These are phyloP conservation scores for Bucco capensis DNA, from an alignment of 2,113 vertebrate species.

Conservation along the genomic window DNA sequence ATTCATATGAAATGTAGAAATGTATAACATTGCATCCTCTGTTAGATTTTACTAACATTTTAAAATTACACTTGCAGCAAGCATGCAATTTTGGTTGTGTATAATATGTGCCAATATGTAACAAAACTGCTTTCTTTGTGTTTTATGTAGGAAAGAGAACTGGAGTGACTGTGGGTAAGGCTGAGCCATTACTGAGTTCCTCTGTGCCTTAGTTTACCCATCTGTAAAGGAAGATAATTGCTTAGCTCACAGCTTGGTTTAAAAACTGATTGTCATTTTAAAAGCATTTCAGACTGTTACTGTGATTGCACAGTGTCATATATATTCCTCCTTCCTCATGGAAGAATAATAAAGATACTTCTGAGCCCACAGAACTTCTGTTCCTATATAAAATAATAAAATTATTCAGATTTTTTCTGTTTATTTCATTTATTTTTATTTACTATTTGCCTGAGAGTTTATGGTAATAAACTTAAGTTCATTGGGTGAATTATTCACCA, in stretches of 20 bases:
- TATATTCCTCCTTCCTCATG: background rate
- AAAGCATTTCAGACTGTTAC: background rate
- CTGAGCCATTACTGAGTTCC: background rate
- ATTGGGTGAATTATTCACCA: background rate
- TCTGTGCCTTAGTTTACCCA: slow-evolving; percentile 12
- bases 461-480: background rate
- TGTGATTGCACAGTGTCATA: background rate
- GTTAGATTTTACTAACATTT: background rate
- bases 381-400: background rate
- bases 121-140: background rate
- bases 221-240: background rate
- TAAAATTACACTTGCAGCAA: background rate
- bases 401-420: background rate
- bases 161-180: background rate
- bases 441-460: background rate
- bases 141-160: background rate
- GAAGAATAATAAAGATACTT: background rate
- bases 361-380: background rate
- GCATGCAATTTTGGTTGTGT: background rate
- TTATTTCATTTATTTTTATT: background rate
- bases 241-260: background rate
- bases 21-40: background rate
- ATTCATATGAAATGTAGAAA: background rate
- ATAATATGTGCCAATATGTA: background rate
- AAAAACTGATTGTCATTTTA: background rate